These are phyloP conservation scores for Trileptium ribeirensis DNA, from an alignment of 2,888 invertebrate species.

Conservation along the genomic window DNA sequence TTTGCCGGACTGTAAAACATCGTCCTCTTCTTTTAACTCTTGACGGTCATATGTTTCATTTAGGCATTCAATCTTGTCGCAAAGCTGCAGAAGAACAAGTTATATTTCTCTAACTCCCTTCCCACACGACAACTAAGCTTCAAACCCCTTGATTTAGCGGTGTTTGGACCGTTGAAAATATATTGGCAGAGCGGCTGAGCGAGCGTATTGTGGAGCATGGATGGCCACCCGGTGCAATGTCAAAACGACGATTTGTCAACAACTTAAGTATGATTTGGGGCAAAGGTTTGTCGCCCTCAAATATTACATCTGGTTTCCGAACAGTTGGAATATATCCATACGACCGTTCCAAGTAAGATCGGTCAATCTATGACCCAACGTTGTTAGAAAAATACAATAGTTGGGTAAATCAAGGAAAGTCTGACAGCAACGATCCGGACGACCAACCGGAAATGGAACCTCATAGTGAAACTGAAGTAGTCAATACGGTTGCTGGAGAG, in stretches of 20 bases:
- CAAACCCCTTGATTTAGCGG: neutral
- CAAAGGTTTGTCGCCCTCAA: neutral
- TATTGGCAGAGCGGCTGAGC: neutral
- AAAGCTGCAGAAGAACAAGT: neutral
- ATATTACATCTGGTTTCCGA: neutral
- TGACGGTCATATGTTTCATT: conserved; percentile 1
- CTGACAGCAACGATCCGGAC: neutral
- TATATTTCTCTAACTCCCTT: neutral
- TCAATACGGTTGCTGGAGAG: too few relatives aligned
- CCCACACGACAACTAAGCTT: neutral
- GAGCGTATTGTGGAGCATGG: neutral
- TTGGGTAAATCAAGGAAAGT: neutral
- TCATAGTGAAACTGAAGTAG: too few relatives aligned
- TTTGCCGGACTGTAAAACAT: neutral
- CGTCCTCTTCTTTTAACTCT: neutral
- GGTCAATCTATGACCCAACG: neutral
- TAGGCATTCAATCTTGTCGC: neutral
- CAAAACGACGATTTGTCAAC: neutral
- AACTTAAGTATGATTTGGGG: neutral
- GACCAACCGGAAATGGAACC: too few relatives aligned
- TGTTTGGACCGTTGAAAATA: neutral
- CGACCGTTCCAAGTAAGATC: neutral
- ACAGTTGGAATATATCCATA: neutral
- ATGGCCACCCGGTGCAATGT: neutral
- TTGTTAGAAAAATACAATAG: neutral